phyloP scores from a whole-genome alignment of 2,888 invertebrate genomes.

The Phaedon cochleariae region DNA sequence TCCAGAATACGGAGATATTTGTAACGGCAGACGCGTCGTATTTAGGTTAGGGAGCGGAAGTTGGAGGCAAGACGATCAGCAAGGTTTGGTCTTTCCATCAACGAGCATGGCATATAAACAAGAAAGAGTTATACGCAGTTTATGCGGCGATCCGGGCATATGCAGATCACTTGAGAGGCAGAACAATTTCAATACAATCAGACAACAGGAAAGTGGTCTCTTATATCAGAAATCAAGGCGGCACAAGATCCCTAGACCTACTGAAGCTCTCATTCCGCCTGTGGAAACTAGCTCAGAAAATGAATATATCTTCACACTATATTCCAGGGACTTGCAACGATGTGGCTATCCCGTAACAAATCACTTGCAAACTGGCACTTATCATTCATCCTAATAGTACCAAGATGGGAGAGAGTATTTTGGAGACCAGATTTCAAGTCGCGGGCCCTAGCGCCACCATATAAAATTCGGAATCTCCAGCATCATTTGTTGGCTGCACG shows the following conservation, averaged over 20 bases:
- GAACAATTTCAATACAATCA: constrained; percentile 32
- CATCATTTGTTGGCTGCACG: constrained; percentile 13
- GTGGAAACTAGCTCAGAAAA: constrained; percentile 17
- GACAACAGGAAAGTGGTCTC: constrained; percentile 40
- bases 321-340: constrained; percentile 36
- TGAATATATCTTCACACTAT: constrained; percentile 29
- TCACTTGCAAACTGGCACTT: constrained; percentile 41
- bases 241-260: constrained; percentile 27
- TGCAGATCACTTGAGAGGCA: constrained; percentile 1
- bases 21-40: constrained; percentile 36
- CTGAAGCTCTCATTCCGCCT: constrained; percentile 11
- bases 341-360: background rate
- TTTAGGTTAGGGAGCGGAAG: constrained; percentile 34
- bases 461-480: constrained; percentile 11
- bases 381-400: constrained; percentile 39
- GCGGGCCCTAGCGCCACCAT: constrained; percentile 45
- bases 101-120: constrained; percentile 37
- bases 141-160: constrained; percentile 8
- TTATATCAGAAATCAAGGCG: constrained; percentile 35
- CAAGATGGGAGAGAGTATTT: constrained; percentile 44
- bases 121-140: constrained; percentile 36
- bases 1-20: constrained; percentile 29
- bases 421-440: constrained; percentile 49
- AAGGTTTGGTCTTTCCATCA: constrained; percentile 29
- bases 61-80: constrained; percentile 8